Percentiles rank a stretch among this genome's conserved stretches.
These are phyloP conservation scores for Quiscalus mexicanus DNA, from an alignment of 2,113 vertebrate genomes.

Conservation along the genomic window DNA sequence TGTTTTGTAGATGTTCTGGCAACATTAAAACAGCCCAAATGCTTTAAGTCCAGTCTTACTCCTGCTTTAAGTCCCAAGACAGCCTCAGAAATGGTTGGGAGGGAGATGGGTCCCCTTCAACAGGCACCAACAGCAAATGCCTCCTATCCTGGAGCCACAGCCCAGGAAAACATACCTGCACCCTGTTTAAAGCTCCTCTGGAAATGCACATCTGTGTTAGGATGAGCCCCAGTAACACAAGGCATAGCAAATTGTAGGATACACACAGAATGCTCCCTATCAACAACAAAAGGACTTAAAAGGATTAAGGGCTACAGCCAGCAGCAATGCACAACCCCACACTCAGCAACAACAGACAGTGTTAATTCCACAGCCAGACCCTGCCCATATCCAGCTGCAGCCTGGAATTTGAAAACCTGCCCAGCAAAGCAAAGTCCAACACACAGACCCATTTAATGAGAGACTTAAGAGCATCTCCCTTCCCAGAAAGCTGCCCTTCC, in stretches of 20 bases:
- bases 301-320: neutral
- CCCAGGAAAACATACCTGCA: neutral
- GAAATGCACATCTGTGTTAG: neutral
- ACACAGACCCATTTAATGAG: neutral
- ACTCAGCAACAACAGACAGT: neutral
- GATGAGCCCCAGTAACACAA: neutral
- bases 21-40: neutral
- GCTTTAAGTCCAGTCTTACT: neutral
- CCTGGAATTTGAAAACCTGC: neutral
- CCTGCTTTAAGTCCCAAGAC: neutral
- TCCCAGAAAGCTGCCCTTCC: neutral
- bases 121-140: neutral
- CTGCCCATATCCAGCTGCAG: neutral
- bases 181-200: neutral
- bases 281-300: neutral
- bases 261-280: neutral
- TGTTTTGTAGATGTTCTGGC: neutral
- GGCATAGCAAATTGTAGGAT: fast-evolving
- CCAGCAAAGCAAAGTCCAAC: neutral
- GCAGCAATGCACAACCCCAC: neutral
- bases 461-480: neutral
- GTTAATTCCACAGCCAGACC: neutral
- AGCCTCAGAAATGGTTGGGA: neutral
- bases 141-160: neutral
- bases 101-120: neutral